Base-by-base conservation (phyloP, 2,113 vertebrate species). In the Loxodonta africana region DNA sequence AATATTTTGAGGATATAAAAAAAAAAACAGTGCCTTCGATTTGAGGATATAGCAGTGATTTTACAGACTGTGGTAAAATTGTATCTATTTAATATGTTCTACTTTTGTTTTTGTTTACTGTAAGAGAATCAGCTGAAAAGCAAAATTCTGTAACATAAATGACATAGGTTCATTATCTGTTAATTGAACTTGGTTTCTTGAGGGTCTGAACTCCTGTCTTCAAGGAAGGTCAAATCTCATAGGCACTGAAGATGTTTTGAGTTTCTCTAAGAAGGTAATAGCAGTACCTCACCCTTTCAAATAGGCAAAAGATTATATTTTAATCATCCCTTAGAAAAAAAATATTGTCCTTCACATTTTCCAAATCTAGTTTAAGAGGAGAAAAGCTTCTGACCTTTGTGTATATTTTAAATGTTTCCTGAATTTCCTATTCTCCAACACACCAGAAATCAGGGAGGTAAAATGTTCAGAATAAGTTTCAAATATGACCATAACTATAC, bases 41-140 rank as follows among this genome's bases (percentile, higher is more conserved):
- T 96, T 93, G 41, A 91, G 46, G 82, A 93, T 83, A 87, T 57
- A 95, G 20, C 23, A 57, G 41, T 97, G 53, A 74, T 90, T 63
- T 92, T 86, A 71, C 78, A 69, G 41, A 53, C 26, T 84, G 8
- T 91, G 51, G 10, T 62, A 46, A 86, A 86, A 85, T 33, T 71
- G 2, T 82, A 90, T 94, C 5, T 18, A 30, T 85, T 81, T 84
- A 37, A 63, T 93, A 83, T 65, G 28, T 84, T 74, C 28, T 77
- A 69, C 37, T 37, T 37, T 37, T 37, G 37, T 37, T 37, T 37
- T 37, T 37, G 37, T 37, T 37, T 37, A 37, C 44, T 71, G 17
- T 90, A 77, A 94, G 37, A 92, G 33, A 86, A 92, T 41, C 93
- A 84, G 80, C 20, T 23, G 37, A 77, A 85, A 80, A 81, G 33